These are phyloP conservation scores for Syrmaticus mikado DNA, from an alignment of 2,113 vertebrate genomes.

Conservation along the genomic window DNA sequence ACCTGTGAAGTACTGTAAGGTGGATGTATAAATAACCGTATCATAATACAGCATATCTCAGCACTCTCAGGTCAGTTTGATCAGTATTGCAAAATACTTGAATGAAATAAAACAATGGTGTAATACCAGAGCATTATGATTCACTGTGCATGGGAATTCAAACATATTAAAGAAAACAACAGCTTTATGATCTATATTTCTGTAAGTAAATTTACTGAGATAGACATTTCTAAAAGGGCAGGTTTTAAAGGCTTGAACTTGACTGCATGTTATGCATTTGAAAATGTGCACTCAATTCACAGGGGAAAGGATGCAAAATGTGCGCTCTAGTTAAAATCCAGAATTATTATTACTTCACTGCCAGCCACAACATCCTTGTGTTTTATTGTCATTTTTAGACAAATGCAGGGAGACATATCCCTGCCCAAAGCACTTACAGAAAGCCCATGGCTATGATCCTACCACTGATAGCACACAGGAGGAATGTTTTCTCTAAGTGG, in stretches of 20 bases:
- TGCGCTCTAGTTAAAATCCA: background rate
- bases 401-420: slow-evolving; percentile 20
- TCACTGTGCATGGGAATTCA: background rate
- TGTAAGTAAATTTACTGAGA: slow-evolving; percentile 16
- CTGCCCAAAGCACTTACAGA: slow-evolving; percentile 4
- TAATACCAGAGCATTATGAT: background rate
- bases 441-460: slow-evolving; percentile 2
- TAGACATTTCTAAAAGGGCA: slow-evolving; percentile 6
- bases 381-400: slow-evolving; percentile 23
- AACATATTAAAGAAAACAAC: background rate
- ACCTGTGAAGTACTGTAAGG: background rate
- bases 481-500: background rate
- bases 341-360: slow-evolving; percentile 14
- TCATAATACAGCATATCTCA: background rate
- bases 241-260: background rate
- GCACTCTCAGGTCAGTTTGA: background rate
- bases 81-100: background rate
- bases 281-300: background rate
- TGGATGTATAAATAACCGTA: background rate
- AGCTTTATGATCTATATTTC: background rate
- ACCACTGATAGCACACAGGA: background rate
- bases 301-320: background rate
- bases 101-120: background rate
- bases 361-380: background rate
- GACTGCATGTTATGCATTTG: background rate